Conservation (phyloP, 2,888 invertebrate species). For the Ellobium chinense region DNA sequence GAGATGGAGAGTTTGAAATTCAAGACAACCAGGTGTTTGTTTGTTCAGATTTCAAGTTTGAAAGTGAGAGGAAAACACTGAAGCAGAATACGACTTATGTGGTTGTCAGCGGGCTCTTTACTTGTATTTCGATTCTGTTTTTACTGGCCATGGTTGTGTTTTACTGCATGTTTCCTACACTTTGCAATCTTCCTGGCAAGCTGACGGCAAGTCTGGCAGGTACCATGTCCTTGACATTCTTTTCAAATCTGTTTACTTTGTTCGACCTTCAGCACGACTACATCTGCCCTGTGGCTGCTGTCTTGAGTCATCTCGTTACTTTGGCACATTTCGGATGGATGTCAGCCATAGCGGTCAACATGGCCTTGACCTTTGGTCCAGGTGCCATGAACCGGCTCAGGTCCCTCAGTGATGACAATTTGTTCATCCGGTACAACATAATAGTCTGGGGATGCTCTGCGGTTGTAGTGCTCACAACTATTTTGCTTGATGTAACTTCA, state of each 20-base stretch:
- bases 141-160: background rate
- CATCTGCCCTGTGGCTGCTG: slow-evolving; percentile 43
- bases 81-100: background rate
- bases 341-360: slow-evolving; percentile 50
- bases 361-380: slow-evolving; percentile 49
- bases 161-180: slow-evolving; percentile 18
- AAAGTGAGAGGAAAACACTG: background rate
- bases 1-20: background rate
- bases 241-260: background rate
- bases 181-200: slow-evolving; percentile 21
- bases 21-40: background rate
- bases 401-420: background rate
- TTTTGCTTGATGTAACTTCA: slow-evolving; percentile 8
- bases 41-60: slow-evolving; percentile 9
- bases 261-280: slow-evolving; percentile 5
- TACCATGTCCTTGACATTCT: slow-evolving; percentile 25
- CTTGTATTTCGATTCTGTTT: background rate
- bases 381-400: background rate
- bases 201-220: slow-evolving; percentile 23
- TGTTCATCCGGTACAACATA: background rate
- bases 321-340: slow-evolving; percentile 50
- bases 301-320: slow-evolving; percentile 40
- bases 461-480: background rate
- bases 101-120: background rate
- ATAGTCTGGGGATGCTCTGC: slow-evolving; percentile 28